Conservation (phyloP, 2,888 invertebrate species). For the Epistrophella euchroma region DNA sequence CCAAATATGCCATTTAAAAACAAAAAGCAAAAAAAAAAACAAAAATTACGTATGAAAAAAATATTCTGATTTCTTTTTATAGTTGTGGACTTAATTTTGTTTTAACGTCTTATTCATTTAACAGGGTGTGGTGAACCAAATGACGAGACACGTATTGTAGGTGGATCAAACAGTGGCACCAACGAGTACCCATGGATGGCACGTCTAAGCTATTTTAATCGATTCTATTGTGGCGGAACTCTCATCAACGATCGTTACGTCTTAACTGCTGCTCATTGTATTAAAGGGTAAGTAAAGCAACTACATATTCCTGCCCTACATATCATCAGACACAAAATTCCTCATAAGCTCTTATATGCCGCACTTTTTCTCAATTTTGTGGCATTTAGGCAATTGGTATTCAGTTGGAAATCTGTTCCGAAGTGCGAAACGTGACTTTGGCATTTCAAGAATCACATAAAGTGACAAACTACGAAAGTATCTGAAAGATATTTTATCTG, state of each 20-base stretch:
- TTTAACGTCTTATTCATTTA: slow-evolving; percentile 70
- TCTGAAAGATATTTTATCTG: neutral
- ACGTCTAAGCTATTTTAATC: slow-evolving; percentile 92
- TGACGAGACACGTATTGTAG: slow-evolving; percentile 92
- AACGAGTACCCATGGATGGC: slow-evolving; percentile 97
- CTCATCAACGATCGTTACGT: slow-evolving; percentile 95
- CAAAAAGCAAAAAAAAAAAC: slow-evolving; percentile 15
- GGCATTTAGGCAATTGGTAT: slow-evolving; percentile 46
- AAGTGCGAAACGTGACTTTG: slow-evolving; percentile 46
- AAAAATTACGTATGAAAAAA: slow-evolving; percentile 5
- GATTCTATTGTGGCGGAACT: slow-evolving; percentile 95
- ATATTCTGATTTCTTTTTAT: slow-evolving; percentile 45
- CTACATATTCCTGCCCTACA: neutral
- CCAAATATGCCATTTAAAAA: slow-evolving; percentile 34
- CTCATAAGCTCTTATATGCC: slow-evolving; percentile 6
- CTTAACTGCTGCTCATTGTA: slow-evolving; percentile 94
- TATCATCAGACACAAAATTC: neutral
- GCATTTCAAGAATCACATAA: slow-evolving; percentile 3
- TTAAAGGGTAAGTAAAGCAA: slow-evolving; percentile 89
- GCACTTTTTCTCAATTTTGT: slow-evolving; percentile 7
- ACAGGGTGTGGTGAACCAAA: slow-evolving; percentile 93
- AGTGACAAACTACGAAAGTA: neutral
- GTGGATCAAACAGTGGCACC: slow-evolving; percentile 89
- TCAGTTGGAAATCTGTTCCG: slow-evolving; percentile 37
- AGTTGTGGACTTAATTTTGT: slow-evolving; percentile 9